Percentiles rank a stretch among this genome's conserved stretches.
These are phyloP conservation scores for Eupithecia subumbrata DNA, from an alignment of 2,888 invertebrate genomes.

Conservation along the genomic window DNA sequence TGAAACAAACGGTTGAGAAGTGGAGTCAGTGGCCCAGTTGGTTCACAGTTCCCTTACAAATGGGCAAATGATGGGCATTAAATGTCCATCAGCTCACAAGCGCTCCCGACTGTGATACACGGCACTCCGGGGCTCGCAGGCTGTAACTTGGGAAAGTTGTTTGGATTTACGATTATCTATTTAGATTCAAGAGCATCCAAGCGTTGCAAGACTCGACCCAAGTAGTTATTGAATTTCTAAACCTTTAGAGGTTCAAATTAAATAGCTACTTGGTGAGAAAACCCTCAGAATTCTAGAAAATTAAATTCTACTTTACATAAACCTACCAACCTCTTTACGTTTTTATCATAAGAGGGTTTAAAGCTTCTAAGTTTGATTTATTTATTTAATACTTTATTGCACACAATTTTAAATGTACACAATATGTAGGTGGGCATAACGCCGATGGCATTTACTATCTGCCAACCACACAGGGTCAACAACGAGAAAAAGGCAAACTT, in stretches of 20 bases:
- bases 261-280: too few species aligned
- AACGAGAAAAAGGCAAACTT: too few species aligned
- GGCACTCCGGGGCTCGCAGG: neutral
- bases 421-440: too few species aligned
- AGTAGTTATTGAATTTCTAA: neutral
- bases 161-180: neutral
- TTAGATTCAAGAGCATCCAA: neutral
- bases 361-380: neutral
- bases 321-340: too few species aligned
- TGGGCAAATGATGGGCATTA: constrained; percentile 5
- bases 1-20: neutral
- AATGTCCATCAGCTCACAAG: neutral
- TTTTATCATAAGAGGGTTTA: neutral
- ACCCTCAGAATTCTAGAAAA: too few species aligned
- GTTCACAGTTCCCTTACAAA: neutral
- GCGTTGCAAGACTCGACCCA: neutral
- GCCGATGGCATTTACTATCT: too few species aligned
- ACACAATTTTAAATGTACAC: too few species aligned
- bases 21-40: neutral
- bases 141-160: neutral
- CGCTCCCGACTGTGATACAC: neutral
- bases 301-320: too few species aligned
- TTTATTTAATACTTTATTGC: too few species aligned
- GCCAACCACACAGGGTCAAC: too few species aligned
- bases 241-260: too few species aligned